phyloP scores from a whole-genome alignment of 2,888 invertebrate species.

The Chouioia cunea region DNA sequence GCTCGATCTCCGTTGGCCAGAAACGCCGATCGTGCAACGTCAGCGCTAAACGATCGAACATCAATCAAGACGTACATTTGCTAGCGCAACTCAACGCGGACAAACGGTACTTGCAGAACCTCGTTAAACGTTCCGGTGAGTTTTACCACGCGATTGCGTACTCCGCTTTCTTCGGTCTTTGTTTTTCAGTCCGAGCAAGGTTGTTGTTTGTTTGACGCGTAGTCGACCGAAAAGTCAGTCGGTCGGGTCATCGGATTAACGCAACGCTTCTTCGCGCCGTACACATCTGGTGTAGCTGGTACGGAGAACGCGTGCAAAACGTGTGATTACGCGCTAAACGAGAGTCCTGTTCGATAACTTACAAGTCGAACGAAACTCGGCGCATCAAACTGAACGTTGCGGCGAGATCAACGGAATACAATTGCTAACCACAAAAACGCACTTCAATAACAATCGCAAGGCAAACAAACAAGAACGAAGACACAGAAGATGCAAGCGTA shows the following conservation, averaged over 20 bases:
- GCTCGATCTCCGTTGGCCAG: not conserved
- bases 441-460: no score
- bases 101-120: slow-evolving; percentile 59
- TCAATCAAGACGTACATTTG: slow-evolving; percentile 47
- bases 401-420: not conserved
- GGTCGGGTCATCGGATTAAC: no score
- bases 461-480: not conserved
- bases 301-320: no score
- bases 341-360: no score
- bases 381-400: not conserved
- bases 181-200: not conserved
- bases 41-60: not conserved
- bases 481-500: not conserved
- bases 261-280: no score
- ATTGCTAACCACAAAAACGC: no score
- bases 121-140: slow-evolving; percentile 59
- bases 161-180: not conserved
- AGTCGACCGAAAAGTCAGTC: no score
- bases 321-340: no score
- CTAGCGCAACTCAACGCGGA: slow-evolving; percentile 58
- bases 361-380: no score
- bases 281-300: no score
- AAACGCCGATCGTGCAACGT: not conserved
- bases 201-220: no score
- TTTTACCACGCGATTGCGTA: no score